phyloP scores from a whole-genome alignment of 2,797 vertebrate genomes.

The Danio jaintianensis region DNA sequence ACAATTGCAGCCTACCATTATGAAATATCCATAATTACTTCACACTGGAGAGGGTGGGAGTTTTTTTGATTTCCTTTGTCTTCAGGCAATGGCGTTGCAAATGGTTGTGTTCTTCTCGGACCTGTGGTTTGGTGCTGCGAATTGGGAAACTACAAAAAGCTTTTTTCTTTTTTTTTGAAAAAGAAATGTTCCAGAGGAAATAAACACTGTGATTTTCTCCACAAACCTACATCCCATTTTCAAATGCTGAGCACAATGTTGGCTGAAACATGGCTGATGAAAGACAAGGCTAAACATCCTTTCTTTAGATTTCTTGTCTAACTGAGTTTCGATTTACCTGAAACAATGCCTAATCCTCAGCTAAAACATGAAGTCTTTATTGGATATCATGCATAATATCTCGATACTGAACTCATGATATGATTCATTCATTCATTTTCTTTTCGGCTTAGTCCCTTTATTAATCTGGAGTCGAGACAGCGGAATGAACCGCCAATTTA shows the following conservation, averaged over 20 bases:
- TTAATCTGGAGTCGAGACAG: too few species aligned
- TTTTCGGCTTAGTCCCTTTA: too few species aligned
- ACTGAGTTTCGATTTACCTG: neutral
- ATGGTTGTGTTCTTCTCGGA: constrained; percentile 45
- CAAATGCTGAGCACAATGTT: constrained; percentile 18
- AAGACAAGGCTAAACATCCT: constrained; percentile 1
- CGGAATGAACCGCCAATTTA: too few species aligned
- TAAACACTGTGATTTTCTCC: constrained; percentile 50
- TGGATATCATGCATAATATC: too few species aligned
- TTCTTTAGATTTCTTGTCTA: constrained; percentile 2
- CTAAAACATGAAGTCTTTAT: neutral
- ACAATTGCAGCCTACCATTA: constrained; percentile 64
- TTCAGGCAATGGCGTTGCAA: constrained; percentile 47
- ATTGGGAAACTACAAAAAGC: constrained; percentile 49
- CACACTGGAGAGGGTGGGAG: constrained; percentile 50
- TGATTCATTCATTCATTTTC: too few species aligned
- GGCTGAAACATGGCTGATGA: constrained; percentile 40
- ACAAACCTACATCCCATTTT: constrained; percentile 21
- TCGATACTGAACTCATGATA: too few species aligned
- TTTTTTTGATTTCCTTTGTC: constrained; percentile 62
- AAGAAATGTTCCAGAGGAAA: constrained; percentile 44
- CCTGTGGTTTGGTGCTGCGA: constrained; percentile 52
- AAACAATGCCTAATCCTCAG: neutral
- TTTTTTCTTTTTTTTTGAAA: constrained; percentile 48
- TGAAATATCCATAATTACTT: constrained; percentile 67